A percentile compares a stretch with the other conserved stretches of the same genome.
phyloP scores from a whole-genome alignment of 2,113 vertebrate genomes.

The Numenius arquata region DNA sequence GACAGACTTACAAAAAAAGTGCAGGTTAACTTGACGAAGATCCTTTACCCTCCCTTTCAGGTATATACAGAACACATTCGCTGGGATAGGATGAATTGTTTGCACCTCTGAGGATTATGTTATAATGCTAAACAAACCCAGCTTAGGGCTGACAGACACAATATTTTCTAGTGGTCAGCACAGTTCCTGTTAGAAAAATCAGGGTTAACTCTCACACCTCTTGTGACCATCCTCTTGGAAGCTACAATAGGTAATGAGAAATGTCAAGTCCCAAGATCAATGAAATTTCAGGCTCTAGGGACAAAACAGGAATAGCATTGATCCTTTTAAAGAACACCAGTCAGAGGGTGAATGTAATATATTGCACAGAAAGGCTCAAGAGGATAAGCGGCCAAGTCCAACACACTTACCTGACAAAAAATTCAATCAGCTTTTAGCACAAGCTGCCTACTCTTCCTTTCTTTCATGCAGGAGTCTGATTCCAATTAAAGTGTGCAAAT shows the following conservation, averaged over 20 bases:
- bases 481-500: constrained; percentile 91
- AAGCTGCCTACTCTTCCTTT: constrained; percentile 69
- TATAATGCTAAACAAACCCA: not conserved
- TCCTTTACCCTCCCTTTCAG: not conserved
- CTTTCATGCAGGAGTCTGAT: constrained; percentile 71
- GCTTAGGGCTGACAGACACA: not conserved
- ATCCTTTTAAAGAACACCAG: constrained; percentile 85
- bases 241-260: constrained; percentile 76
- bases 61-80: not conserved
- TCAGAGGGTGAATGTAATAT: constrained; percentile 82
- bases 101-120: not conserved
- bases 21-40: not conserved
- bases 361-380: constrained; percentile 82
- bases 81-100: not conserved
- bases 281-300: constrained; percentile 80
- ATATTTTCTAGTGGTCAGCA: constrained; percentile 12
- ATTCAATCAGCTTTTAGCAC: constrained; percentile 86
- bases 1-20: not conserved
- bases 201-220: constrained; percentile 64
- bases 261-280: constrained; percentile 87
- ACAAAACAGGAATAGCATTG: constrained; percentile 82
- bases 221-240: constrained; percentile 73
- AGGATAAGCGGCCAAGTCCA: constrained; percentile 81
- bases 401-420: constrained; percentile 89
- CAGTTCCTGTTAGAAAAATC: constrained; percentile 20